Conservation (phyloP, 2,888 invertebrate species). For the Pteria penguin region DNA sequence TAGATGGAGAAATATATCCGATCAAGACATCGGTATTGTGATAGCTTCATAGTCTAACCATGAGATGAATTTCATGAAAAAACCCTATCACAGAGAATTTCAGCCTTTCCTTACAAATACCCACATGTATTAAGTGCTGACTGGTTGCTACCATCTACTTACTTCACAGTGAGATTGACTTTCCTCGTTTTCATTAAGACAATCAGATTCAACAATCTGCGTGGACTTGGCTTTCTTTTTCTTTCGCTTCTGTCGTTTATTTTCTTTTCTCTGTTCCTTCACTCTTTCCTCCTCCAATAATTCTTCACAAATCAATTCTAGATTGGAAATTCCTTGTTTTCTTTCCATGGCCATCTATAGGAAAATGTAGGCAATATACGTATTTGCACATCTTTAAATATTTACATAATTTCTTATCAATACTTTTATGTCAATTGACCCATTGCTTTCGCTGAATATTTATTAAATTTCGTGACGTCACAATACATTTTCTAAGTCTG, state of each 20-base stretch:
- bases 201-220: slow-evolving; percentile 59
- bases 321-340: slow-evolving; percentile 92
- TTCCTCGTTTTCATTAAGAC: slow-evolving; percentile 50
- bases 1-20: no score
- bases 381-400: no score
- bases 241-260: slow-evolving; percentile 87
- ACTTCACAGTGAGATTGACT: slow-evolving; percentile 55
- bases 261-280: slow-evolving; percentile 91
- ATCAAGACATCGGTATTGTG: no score
- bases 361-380: no score
- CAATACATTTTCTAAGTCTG: no score
- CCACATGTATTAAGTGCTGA: neutral
- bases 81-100: no score
- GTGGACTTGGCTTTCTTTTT: slow-evolving; percentile 74
- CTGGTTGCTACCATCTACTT: neutral
- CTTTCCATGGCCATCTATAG: slow-evolving; percentile 89
- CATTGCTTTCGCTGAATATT: no score
- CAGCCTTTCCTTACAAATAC: neutral
- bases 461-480: no score
- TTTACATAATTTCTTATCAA: no score
- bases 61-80: no score
- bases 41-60: no score
- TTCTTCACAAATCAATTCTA: slow-evolving; percentile 93
- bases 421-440: no score
- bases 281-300: slow-evolving; percentile 91